phyloP scores from a whole-genome alignment of 2,797 vertebrate genomes.

The Pipistrellus pygmaeus region DNA sequence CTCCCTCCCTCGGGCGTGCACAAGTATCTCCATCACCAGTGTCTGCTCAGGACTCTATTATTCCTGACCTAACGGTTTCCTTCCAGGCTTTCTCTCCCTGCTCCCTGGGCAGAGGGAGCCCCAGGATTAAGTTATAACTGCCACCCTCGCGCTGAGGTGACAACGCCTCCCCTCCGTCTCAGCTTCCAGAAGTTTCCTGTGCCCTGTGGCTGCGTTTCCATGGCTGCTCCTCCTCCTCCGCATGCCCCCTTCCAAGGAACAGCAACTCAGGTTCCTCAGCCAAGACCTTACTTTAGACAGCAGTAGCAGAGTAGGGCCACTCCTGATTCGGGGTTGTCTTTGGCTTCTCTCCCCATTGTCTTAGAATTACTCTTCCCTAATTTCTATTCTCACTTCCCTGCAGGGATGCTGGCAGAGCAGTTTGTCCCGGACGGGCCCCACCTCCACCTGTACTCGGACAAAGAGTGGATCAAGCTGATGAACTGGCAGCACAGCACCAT shows the following conservation, averaged over 20 bases:
- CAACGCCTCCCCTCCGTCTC: background rate
- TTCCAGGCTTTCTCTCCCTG: background rate
- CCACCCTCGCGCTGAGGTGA: background rate
- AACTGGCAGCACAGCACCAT: constrained; percentile 99
- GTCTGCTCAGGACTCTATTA: background rate
- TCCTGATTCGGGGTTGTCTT: accelerated
- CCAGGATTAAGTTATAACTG: background rate
- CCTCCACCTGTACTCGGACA: constrained; percentile 88
- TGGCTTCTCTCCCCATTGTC: accelerated
- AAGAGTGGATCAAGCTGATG: constrained; percentile 95
- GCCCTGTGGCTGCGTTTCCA: background rate
- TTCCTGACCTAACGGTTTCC: background rate
- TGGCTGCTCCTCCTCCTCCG: too few species aligned
- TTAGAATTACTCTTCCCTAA: accelerated
- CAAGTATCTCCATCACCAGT: accelerated
- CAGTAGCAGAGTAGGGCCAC: accelerated
- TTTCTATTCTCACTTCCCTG: background rate
- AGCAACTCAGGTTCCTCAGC: background rate
- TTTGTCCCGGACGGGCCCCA: constrained; percentile 97
- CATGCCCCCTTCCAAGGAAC: background rate
- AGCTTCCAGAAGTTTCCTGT: background rate
- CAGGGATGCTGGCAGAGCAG: constrained; percentile 97
- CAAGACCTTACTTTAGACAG: background rate
- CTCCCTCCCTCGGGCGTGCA: background rate
- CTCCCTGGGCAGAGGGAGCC: background rate